A percentile compares a stretch with the other conserved stretches of the same genome.
Conservation (phyloP, 2,113 vertebrate species). For the Potamarius usumacintae region DNA sequence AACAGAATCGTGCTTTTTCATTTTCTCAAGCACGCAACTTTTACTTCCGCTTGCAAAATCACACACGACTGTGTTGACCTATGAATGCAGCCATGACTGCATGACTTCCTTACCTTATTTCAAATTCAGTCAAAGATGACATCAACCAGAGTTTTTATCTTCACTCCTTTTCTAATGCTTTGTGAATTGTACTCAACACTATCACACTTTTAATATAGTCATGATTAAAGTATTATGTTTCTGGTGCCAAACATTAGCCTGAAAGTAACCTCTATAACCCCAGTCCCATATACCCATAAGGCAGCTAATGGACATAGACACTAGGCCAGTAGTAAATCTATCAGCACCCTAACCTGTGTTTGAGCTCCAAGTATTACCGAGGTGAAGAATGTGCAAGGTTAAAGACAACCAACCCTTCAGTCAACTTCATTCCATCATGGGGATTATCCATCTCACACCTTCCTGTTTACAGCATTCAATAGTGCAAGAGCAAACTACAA, state of each 20-base stretch:
- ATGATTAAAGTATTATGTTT: background rate
- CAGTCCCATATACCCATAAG: background rate
- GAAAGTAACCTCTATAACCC: background rate
- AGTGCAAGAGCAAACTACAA: background rate
- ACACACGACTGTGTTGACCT: background rate
- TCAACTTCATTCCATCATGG: constrained; percentile 32
- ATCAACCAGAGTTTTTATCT: constrained; percentile 2
- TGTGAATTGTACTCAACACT: background rate
- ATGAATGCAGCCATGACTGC: background rate
- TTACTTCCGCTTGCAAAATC: constrained; percentile 23
- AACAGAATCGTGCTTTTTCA: constrained; percentile 3
- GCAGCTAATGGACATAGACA: background rate
- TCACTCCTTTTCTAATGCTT: background rate
- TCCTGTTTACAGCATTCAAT: background rate
- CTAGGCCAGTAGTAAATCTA: background rate
- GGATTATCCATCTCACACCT: constrained; percentile 20
- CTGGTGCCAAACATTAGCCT: background rate
- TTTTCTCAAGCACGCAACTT: constrained; percentile 17
- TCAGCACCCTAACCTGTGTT: background rate
- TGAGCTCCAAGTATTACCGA: background rate
- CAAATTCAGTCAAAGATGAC: background rate
- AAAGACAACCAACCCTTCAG: background rate
- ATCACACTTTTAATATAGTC: background rate
- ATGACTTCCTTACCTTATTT: background rate
- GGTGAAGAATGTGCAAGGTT: constrained; percentile 2